Base-by-base conservation (phyloP, 2,797 vertebrate genomes). In the Coregonus sp. region DNA sequence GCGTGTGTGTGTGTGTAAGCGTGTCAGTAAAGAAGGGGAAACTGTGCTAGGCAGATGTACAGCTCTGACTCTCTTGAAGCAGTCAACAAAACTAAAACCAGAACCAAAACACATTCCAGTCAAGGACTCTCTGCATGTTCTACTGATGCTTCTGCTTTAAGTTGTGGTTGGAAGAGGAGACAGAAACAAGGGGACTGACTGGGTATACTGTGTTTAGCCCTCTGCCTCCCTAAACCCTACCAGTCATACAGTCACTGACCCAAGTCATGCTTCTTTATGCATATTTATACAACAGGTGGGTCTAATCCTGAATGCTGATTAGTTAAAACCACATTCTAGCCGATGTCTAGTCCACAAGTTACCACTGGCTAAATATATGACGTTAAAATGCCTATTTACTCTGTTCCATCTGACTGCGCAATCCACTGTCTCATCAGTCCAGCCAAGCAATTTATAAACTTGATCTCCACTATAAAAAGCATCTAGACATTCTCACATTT, bases 71-170 rank as follows among this genome's bases (percentile, higher is more conserved):
- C 80, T 83, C 85, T 88, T 88, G 73, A 91, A 82, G 66, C 77
- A 80, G 81, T 86, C 86, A 88, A 81, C 74, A 77, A 77, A 83
- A 76, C 81, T 84, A 35, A 86, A 90, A 84, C 82, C 79, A 75
- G 83, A 84, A 82, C 82, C 90, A 90, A 92, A 89, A 84, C 73
- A 87, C 87, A 92, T 92, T 92, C 91, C 89, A 85, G 71, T 81
- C 69, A 68, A 11, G 72, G 77, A 87, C 78, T 50, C 31, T 79
- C 18, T 76, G 5, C 18, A n/a, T 59, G 69, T 81, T 85, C 82
- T 82, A 74, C 77, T 84, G 74, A 86, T 77, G 16, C 52, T 73
- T 83, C 83, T 73, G 72, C 74, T 79, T 80, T 75, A 59, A 52
- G 66, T 71, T 72, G 75, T 79, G 76, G 77, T 86, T 84, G 31